Evolutionary conservation across 2,113 vertebrate genomes (phyloP), one percentile per base, ranked within the genome.

Genomic region (Daboia siamensis): DNA sequence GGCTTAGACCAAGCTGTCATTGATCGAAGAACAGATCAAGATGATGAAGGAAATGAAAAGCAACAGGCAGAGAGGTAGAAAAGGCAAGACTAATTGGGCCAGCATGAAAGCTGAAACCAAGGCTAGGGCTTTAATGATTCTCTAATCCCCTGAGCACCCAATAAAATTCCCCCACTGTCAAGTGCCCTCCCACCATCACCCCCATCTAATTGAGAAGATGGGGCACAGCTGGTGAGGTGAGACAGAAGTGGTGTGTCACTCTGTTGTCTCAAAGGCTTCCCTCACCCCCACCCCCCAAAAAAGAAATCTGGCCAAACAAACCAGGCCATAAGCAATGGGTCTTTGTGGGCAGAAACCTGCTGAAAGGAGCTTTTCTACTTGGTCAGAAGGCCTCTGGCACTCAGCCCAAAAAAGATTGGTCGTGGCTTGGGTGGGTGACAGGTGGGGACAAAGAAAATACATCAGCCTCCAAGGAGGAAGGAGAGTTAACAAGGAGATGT

Each of bases 51-150:
- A 52, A 86, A 90, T 57, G 48, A 86, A 54, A 87, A 59, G 85
- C 21, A 6, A 69, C 57, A 56, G 51, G 44, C 44, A 80, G 56
- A 44, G 59, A 44, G 51, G 15, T 33, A 55, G 86, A 5, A 64
- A 55, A n/a, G 8, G 56, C 44, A 54, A 52, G 48, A 54, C 88
- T 93, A 93, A 93, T 93, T 93, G 92, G 88, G 46, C 80, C 92
- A 90, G 88, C n/a, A 44, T 86, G 92, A 64, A 90, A 57, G 56
- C 57, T 21, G 48, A 56, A 93, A 86, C 86, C 10, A 1, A 90
- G 56, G 52, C 92, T 90, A 64, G 64, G 88, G 88, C 61, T 90
- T 93, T 90, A 93, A 93, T 90, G 92, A 84, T 93, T 93, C 86
- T 23, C 54, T 46, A 69, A 46, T 85, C 92, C 86, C 87, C 88